Evolutionary conservation across 2,797 vertebrate genomes (phyloP).

Genomic region (Molossus molossus): DNA sequence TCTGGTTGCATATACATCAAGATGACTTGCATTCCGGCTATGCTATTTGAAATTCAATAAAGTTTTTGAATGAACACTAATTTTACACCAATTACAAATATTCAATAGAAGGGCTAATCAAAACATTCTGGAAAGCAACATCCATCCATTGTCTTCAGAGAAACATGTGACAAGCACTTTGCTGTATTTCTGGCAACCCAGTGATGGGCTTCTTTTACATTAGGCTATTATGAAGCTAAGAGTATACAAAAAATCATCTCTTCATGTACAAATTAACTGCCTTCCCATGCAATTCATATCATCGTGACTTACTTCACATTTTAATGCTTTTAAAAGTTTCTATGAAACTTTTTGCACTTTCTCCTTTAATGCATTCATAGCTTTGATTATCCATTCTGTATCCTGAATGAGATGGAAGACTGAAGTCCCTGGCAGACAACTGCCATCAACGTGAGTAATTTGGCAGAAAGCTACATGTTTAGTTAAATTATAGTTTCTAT

Average conservation of each 20-base stretch:
- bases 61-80: conserved; percentile 70
- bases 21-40: background rate
- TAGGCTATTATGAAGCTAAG: conserved; percentile 89
- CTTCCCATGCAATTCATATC: conserved; percentile 89
- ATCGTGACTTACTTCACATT: conserved; percentile 84
- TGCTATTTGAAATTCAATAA: conserved; percentile 64
- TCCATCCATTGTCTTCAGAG: conserved; percentile 75
- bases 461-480: conserved; percentile 73
- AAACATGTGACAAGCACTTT: conserved; percentile 78
- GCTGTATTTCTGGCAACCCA: conserved; percentile 87
- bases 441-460: conserved; percentile 77
- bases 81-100: conserved; percentile 71
- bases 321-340: conserved; percentile 87
- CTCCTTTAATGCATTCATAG: conserved; percentile 87
- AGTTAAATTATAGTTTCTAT: conserved; percentile 69
- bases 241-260: conserved; percentile 88
- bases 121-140: conserved; percentile 78
- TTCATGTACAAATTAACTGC: conserved; percentile 91
- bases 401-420: conserved; percentile 68
- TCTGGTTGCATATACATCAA: background rate
- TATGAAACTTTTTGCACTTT: conserved; percentile 84
- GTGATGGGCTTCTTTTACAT: conserved; percentile 86
- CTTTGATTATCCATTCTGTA: conserved; percentile 83
- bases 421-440: conserved; percentile 71
- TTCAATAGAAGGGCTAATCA: conserved; percentile 79